Percentiles rank a stretch among this genome's conserved stretches.
These are phyloP conservation scores for Hydropsyche betteni DNA, from an alignment of 2,888 invertebrate genomes.

Conservation along the genomic window DNA sequence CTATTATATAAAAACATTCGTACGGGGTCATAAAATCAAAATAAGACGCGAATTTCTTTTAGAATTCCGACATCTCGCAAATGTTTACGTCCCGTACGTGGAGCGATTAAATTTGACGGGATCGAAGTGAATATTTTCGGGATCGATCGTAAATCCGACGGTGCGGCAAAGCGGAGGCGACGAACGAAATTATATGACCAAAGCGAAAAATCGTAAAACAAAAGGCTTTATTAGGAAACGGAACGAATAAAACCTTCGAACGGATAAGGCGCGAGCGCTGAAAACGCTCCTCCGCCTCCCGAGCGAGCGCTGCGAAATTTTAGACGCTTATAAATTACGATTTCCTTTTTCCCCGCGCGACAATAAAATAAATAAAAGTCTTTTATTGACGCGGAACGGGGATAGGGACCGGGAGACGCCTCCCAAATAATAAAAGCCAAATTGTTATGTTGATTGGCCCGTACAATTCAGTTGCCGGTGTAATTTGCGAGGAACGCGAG, in stretches of 20 bases:
- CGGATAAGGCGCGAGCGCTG: slow-evolving; percentile 6
- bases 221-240: slow-evolving; percentile 48
- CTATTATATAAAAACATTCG: too few relatives aligned
- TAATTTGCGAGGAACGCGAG: slow-evolving; percentile 41
- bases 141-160: slow-evolving; percentile 30
- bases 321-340: slow-evolving; percentile 50
- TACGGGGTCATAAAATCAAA: too few relatives aligned
- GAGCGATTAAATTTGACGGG: slow-evolving; percentile 1
- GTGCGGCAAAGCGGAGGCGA: slow-evolving; percentile 4
- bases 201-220: slow-evolving; percentile 46
- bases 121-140: slow-evolving; percentile 13
- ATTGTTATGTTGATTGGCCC: slow-evolving; percentile 49
- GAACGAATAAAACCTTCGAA: slow-evolving; percentile 44
- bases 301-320: slow-evolving; percentile 43
- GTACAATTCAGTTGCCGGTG: slow-evolving; percentile 43
- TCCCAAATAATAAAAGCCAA: slow-evolving; percentile 46
- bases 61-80: not conserved
- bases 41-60: not conserved
- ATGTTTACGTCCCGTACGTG: not conserved
- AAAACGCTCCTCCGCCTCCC: not conserved
- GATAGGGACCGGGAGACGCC: not conserved
- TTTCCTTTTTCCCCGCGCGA: slow-evolving; percentile 49
- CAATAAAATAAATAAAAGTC: slow-evolving; percentile 50
- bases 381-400: slow-evolving; percentile 37
- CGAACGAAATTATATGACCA: slow-evolving; percentile 48